phyloP scores from a whole-genome alignment of 2,113 vertebrate genomes.

The Paradisaea rubra region DNA sequence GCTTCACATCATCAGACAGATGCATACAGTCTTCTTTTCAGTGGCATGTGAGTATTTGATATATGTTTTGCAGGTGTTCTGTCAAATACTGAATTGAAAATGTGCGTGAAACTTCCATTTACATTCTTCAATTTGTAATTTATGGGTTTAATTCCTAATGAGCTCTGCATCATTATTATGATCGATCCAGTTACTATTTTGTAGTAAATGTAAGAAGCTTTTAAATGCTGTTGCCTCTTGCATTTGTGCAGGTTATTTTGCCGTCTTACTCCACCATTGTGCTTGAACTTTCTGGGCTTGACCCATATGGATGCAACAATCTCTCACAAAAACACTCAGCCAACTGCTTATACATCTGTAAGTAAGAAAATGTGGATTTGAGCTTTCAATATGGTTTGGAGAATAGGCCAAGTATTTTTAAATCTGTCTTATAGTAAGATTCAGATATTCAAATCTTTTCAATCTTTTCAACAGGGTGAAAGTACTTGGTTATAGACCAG shows the following conservation, averaged over 20 bases:
- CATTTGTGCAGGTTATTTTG: slow-evolving; percentile 85
- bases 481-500: neutral
- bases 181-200: neutral
- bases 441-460: neutral
- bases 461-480: neutral
- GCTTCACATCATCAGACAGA: slow-evolving; percentile 94
- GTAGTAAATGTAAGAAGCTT: neutral
- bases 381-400: neutral
- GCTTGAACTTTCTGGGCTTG: slow-evolving; percentile 93
- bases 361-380: slow-evolving; percentile 43
- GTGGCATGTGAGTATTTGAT: slow-evolving; percentile 86
- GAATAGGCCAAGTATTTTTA: neutral
- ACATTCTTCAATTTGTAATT: neutral
- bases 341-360: slow-evolving; percentile 91
- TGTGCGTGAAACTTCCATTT: neutral
- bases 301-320: slow-evolving; percentile 93
- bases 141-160: neutral
- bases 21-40: slow-evolving; percentile 93
- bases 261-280: slow-evolving; percentile 90
- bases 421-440: neutral
- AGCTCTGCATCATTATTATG: neutral
- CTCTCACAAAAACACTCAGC: slow-evolving; percentile 80
- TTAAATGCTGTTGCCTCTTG: neutral
- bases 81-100: neutral
- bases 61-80: neutral